Evolutionary conservation across 1,140 invertebrate species (phyloP).

Genomic region (Bombus vancouverensis): DNA sequence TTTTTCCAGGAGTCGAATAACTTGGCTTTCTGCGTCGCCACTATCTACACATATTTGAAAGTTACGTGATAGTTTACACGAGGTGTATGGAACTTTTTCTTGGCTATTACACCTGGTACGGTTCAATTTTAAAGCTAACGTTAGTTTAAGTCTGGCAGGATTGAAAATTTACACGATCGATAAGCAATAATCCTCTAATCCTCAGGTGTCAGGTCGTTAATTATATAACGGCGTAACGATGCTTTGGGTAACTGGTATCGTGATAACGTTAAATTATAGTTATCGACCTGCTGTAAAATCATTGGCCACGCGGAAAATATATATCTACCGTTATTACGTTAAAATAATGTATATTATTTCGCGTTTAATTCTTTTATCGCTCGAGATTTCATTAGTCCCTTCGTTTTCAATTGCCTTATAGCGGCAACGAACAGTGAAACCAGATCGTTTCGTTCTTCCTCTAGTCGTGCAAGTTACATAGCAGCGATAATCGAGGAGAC

Average conservation of each 20-base stretch:
- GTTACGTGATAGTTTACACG: slow-evolving; percentile 27
- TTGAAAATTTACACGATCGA: slow-evolving; percentile 60
- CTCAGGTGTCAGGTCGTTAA: slow-evolving; percentile 59
- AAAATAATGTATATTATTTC: background rate
- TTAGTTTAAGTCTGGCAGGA: slow-evolving; percentile 31
- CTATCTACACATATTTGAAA: slow-evolving; percentile 57
- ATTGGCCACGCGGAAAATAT: slow-evolving; percentile 43
- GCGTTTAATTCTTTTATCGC: background rate
- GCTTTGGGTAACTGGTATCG: slow-evolving; percentile 50
- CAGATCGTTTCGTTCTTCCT: background rate
- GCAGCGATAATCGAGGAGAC: background rate
- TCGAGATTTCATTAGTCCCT: background rate
- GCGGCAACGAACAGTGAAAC: background rate
- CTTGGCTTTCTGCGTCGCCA: slow-evolving; percentile 14
- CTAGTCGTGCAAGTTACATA: background rate
- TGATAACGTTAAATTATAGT: slow-evolving; percentile 62
- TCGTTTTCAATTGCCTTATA: background rate
- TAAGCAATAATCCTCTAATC: slow-evolving; percentile 54
- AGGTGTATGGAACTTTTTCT: background rate
- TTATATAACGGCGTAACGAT: slow-evolving; percentile 54
- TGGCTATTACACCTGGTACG: too few relatives aligned
- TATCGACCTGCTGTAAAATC: slow-evolving; percentile 51
- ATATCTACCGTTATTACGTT: slow-evolving; percentile 29
- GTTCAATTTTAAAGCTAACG: background rate
- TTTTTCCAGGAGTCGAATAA: background rate